Evolutionary conservation across 2,888 invertebrate species (phyloP).

Genomic region (Idaea straminata): DNA sequence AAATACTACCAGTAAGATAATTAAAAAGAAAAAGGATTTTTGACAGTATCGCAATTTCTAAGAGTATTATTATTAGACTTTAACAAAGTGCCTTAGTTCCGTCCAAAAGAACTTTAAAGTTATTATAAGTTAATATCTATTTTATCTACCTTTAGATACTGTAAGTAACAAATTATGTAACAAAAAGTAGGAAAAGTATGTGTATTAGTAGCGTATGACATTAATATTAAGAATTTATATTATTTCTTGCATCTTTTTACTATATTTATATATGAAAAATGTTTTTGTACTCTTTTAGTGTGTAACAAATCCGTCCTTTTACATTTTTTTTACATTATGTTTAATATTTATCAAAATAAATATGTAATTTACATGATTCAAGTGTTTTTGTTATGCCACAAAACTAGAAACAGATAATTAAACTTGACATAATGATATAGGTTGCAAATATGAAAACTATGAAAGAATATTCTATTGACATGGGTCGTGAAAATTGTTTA

Average conservation of each 20-base stretch:
- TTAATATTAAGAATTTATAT: background rate
- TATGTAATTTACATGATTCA: background rate
- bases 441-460: too few relatives aligned
- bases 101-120: background rate
- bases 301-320: constrained; percentile 2
- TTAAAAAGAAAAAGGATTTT: background rate
- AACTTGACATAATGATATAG: too few relatives aligned
- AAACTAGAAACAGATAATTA: background rate
- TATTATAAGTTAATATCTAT: background rate
- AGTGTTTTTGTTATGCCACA: background rate
- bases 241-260: background rate
- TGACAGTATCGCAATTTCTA: too few relatives aligned
- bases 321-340: background rate
- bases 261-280: background rate
- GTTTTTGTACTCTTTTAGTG: background rate
- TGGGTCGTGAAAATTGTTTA: too few relatives aligned
- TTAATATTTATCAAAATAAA: constrained; percentile 7
- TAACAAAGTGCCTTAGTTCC: background rate
- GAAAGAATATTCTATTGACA: too few relatives aligned
- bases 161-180: background rate
- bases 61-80: too few relatives aligned
- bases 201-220: background rate
- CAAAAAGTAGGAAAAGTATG: background rate
- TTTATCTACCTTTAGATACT: background rate
- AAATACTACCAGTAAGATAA: background rate